Evolutionary conservation across 2,113 vertebrate species (phyloP), one percentile per base, ranked within the genome.

Genomic region (Butastur rufipennis): DNA sequence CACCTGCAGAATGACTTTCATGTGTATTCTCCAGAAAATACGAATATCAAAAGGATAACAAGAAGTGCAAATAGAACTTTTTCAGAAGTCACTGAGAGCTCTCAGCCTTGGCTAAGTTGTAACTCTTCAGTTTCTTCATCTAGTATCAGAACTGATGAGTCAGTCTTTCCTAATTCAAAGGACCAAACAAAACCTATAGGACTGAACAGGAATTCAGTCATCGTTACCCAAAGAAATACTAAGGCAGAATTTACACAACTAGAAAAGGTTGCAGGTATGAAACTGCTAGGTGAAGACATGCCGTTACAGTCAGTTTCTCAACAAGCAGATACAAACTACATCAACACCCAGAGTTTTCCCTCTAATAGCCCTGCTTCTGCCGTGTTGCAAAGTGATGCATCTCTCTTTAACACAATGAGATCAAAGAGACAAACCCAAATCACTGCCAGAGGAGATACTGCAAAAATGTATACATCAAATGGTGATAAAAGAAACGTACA

Each of bases 1-100:
- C 34, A 6, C 52, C 71, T 83, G 85, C 95, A 96, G 50, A 92
- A 71, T 4, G 61, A 92, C 89, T 96, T 96, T 91, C 97, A 95
- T 2, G 1, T n/a, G 15, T 81, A 74, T 68, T 68, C 84, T 32
- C 45, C 73, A 83, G 98, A 97, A 84, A 95, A 71, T 66, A 93
- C 26, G 32, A 86, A 31, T 77, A 63, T 38, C 47, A 89, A 62
- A 80, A 97, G 90, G 48, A 38, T 95, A 61, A 95, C 93, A 52
- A 97, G 88, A 91, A 88, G 23, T 50, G 31, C 40, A 80, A 86
- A 22, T 27, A 97, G 89, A 95, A 65, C 40, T 20, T 86, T 81
- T 95, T 75, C 93, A 66, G 94, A 96, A 75, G 74, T 91, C 50
- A 82, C 61, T 7, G 65, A 94, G 34, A 65, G 80, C 66, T 58